Base-by-base conservation (phyloP, 2,113 vertebrate genomes). In the Ictalurus punctatus region DNA sequence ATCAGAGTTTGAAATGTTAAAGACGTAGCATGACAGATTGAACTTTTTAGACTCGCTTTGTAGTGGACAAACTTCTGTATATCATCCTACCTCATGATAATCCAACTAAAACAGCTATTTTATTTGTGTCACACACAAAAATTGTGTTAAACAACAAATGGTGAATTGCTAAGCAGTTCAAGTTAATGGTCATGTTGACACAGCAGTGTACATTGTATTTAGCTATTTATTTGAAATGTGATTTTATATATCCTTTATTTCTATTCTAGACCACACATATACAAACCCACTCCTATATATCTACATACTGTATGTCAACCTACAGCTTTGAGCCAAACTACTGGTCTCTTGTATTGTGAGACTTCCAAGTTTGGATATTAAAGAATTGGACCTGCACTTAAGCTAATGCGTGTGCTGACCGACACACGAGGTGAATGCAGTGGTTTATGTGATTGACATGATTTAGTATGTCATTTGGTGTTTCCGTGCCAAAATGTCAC, bases 391-490 rank as follows among this genome's bases (percentile, higher is more conserved):
- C 76, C 25, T 52, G 44, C 25, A 78, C 23, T 78, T 78, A 76
- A 25, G 40, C 3, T 78, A 27, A 79, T 79, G 44, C 14, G 44
- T 79, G 44, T 52, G 27, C 44, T 52, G 44, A 79, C 25, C 13
- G 14, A 52, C 48, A 48, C 21, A 78, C 9, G 44, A 52, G 67
- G 19, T 65, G 81, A 54, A 76, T 82, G 65, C 84, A 61, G 21
- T 44, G 23, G 37, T 61, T 74, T 85, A 89, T 81, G 69, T 86
- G 56, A 86, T 83, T 89, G 83, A 34, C 54, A 83, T 89, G 54
- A 82, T 86, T 89, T 89, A 83, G 54, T 65, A 74, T 89, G 37
- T 86, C 27, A 65, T 86, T 89, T 83, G 73, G 67, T n/a, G 27
- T 89, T 82, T 71, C 30, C 16, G 23, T 63, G 54, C 59, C 27